A percentile compares a stretch with the other conserved stretches of the same genome.
These are phyloP conservation scores for Gallirallus australis DNA, from an alignment of 2,797 vertebrate species.

Conservation along the genomic window DNA sequence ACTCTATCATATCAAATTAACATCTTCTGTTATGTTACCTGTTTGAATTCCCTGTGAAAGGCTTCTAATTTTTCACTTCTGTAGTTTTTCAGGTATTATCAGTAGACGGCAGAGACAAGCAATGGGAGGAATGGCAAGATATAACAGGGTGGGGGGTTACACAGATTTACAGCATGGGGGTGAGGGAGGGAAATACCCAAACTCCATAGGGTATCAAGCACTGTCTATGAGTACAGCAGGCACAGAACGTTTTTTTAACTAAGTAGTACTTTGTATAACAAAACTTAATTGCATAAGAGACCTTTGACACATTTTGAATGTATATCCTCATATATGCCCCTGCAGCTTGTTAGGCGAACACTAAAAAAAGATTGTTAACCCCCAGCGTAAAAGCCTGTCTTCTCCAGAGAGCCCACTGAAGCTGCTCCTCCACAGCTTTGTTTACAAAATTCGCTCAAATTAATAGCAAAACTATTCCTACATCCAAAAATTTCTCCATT, in stretches of 20 bases:
- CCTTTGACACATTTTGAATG: not conserved
- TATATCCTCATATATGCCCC: not conserved
- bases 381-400: not conserved
- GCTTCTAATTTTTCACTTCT: not conserved
- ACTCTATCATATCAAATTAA: not conserved
- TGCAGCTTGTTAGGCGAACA: not conserved
- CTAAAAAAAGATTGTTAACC: not conserved
- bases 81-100: not conserved
- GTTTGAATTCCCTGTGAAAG: not conserved
- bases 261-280: not conserved
- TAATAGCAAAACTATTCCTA: not conserved
- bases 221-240: not conserved
- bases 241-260: not conserved
- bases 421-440: not conserved
- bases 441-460: not conserved
- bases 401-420: not conserved
- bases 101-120: not conserved
- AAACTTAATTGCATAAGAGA: not conserved
- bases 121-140: not conserved
- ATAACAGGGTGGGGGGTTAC: not conserved
- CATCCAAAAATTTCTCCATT: not conserved
- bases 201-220: not conserved
- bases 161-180: not conserved
- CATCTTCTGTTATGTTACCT: not conserved
- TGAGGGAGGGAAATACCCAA: not conserved